Conservation (phyloP, 1,140 invertebrate genomes). For the Zaprionus africanus region DNA sequence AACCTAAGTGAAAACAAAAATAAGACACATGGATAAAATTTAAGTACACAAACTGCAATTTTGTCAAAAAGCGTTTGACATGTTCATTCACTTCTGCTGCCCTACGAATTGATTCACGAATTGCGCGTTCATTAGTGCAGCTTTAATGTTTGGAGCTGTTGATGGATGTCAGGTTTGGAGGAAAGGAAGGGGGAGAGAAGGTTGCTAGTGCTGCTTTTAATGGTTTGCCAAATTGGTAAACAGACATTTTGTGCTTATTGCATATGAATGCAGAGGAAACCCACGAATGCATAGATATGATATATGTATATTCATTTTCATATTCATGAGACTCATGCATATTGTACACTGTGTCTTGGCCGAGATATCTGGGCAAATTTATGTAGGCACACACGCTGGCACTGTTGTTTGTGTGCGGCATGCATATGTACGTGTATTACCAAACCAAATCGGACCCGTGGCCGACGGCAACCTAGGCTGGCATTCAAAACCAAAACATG, state of each 20-base stretch:
- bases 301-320: slow-evolving; percentile 29
- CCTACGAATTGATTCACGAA: not conserved
- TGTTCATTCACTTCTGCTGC: not conserved
- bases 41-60: no score
- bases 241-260: slow-evolving; percentile 28
- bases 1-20: not conserved
- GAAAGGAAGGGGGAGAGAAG: no score
- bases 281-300: slow-evolving; percentile 1
- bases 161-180: no score
- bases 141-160: no score
- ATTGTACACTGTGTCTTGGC: slow-evolving; percentile 9
- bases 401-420: not conserved
- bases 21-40: not conserved
- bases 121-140: not conserved
- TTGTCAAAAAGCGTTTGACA: no score
- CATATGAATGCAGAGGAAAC: slow-evolving; percentile 21
- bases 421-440: slow-evolving; percentile 37
- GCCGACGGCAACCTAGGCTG: not conserved
- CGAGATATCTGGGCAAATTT: slow-evolving; percentile 10
- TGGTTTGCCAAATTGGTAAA: slow-evolving; percentile 28
- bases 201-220: not conserved
- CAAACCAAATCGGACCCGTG: not conserved
- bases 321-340: slow-evolving; percentile 41
- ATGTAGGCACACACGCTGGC: not conserved
- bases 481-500: not conserved